A percentile compares a stretch with the other conserved stretches of the same genome.
These are phyloP conservation scores for Stichodactyla mertensii DNA, from an alignment of 64 coral and sea anemone species.

Conservation along the genomic window DNA sequence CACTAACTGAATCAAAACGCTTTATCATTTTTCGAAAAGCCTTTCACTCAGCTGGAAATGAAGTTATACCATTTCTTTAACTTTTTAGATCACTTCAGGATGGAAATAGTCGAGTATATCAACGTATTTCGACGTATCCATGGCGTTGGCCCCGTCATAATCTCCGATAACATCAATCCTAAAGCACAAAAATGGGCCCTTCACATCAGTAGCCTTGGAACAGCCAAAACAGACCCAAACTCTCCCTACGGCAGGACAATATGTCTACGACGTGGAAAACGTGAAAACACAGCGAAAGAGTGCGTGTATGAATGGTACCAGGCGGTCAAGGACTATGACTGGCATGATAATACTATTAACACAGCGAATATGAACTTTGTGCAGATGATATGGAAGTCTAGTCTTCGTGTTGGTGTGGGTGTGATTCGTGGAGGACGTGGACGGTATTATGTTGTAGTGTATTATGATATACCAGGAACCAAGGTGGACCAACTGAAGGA, in stretches of 20 bases:
- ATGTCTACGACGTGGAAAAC: conserved; percentile 34
- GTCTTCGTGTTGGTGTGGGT: conserved; percentile 58
- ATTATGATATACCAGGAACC: conserved; percentile 43
- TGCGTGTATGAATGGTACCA: conserved; percentile 41
- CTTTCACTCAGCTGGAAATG: neutral
- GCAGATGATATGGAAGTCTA: conserved; percentile 57
- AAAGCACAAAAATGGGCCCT: conserved; percentile 53
- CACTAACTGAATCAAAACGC: too few relatives aligned
- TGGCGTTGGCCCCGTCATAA: conserved; percentile 52
- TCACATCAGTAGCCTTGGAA: conserved; percentile 42
- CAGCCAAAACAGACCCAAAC: conserved; percentile 48
- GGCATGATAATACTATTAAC: conserved; percentile 19
- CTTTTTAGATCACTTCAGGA: neutral
- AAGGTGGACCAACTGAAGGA: conserved; percentile 22
- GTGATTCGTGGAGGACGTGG: conserved; percentile 35
- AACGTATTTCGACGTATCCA: conserved; percentile 64
- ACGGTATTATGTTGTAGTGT: conserved; percentile 52
- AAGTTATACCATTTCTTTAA: neutral
- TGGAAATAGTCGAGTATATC: conserved; percentile 40
- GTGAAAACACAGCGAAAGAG: conserved; percentile 40
- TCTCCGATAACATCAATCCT: conserved; percentile 33
- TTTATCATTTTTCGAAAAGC: too few relatives aligned
- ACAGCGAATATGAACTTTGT: conserved; percentile 45
- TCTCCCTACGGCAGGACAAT: conserved; percentile 56
- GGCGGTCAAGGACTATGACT: conserved; percentile 45